Percentiles rank a stretch among this genome's conserved stretches.
These are phyloP conservation scores for Crambe crambe DNA, from an alignment of 37 sponge, comb jelly and placozoan genomes.

Conservation along the genomic window DNA sequence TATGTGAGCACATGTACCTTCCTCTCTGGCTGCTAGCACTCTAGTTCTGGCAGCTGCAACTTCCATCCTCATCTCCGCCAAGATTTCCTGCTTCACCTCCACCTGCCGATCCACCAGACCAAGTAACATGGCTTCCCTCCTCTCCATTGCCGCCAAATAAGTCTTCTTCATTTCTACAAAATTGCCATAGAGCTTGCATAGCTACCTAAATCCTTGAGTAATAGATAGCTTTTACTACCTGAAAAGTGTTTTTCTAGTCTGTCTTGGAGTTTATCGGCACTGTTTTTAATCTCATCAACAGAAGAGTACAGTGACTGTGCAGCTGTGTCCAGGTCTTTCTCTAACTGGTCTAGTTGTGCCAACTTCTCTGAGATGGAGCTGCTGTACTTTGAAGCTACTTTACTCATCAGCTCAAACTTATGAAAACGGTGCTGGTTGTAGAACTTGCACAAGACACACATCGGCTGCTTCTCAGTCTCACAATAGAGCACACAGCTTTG, in stretches of 20 bases:
- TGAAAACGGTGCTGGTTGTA: constrained; percentile 82
- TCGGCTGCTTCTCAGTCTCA: constrained; percentile 79
- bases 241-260: constrained; percentile 68
- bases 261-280: constrained; percentile 62
- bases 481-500: constrained; percentile 85
- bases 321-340: constrained; percentile 18
- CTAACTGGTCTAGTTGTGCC: constrained; percentile 28
- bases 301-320: constrained; percentile 9
- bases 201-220: too few relatives aligned
- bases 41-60: constrained; percentile 53
- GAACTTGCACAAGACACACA: constrained; percentile 89
- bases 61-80: constrained; percentile 63
- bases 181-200: background rate
- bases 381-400: constrained; percentile 57
- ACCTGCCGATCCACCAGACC: constrained; percentile 75
- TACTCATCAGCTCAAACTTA: constrained; percentile 70
- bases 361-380: constrained; percentile 37
- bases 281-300: constrained; percentile 45
- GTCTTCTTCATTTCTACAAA: constrained; percentile 45
- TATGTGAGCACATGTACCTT: constrained; percentile 30
- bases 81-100: constrained; percentile 63
- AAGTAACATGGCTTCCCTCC: constrained; percentile 66
- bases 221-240: too few relatives aligned
- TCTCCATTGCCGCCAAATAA: constrained; percentile 51
- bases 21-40: constrained; percentile 59